A percentile compares a stretch with the other conserved stretches of the same genome.
These are phyloP conservation scores for Ochotona curzoniae DNA, from an alignment of 2,113 vertebrate species.

Conservation along the genomic window DNA sequence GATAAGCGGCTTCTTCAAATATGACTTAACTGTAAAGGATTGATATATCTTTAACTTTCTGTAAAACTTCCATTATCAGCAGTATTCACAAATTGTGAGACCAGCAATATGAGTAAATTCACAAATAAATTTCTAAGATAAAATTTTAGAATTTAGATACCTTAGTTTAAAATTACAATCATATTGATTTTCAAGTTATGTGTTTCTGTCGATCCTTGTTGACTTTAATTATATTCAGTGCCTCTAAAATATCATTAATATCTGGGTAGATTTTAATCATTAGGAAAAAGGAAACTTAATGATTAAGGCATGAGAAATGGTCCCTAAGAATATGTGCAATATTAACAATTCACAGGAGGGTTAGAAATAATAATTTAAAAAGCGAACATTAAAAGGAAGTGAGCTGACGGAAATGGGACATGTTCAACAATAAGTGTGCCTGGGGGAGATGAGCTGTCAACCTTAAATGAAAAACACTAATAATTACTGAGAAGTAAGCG, in stretches of 20 bases:
- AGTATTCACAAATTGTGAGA: background rate
- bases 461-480: conserved; percentile 23
- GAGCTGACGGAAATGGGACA: conserved; percentile 1
- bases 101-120: background rate
- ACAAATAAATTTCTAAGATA: background rate
- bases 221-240: background rate
- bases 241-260: conserved; percentile 3
- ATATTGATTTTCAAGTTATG: background rate
- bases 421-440: background rate
- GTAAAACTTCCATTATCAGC: background rate
- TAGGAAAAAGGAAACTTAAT: conserved; percentile 9
- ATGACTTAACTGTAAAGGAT: background rate
- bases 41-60: background rate
- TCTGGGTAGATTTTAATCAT: background rate
- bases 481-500: conserved; percentile 48
- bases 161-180: conserved; percentile 6
- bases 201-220: background rate
- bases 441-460: background rate
- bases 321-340: background rate
- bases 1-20: background rate
- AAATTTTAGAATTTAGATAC: background rate
- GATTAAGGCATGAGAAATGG: background rate
- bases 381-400: background rate
- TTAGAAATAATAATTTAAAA: background rate
- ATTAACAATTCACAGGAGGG: conserved; percentile 12